phyloP scores from a whole-genome alignment of 2,113 vertebrate species.

The Rhodinocichla rosea region DNA sequence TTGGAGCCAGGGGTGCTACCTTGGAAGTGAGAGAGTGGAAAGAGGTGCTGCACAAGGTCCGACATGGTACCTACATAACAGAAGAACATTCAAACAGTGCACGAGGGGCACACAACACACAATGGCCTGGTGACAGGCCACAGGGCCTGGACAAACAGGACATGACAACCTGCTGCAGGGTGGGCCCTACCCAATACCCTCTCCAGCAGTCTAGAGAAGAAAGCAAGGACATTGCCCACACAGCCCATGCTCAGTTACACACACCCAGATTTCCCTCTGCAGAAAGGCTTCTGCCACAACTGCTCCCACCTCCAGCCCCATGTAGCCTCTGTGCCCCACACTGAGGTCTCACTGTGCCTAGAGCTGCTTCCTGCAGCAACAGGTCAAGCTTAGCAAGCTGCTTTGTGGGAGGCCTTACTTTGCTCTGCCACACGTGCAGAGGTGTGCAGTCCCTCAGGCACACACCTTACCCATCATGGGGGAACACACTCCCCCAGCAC shows the following conservation, averaged over 20 bases:
- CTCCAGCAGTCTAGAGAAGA: background rate
- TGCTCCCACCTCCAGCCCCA: background rate
- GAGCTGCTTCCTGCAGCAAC: background rate
- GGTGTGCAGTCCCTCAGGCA: background rate
- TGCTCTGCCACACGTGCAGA: background rate
- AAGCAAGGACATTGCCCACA: background rate
- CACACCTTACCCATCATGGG: background rate
- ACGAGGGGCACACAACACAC: background rate
- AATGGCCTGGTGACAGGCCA: background rate
- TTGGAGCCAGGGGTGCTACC: constrained; percentile 69
- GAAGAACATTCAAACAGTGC: constrained; percentile 67
- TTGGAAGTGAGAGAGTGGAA: constrained; percentile 84
- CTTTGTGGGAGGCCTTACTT: background rate
- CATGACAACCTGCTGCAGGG: background rate
- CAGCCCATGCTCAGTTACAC: background rate
- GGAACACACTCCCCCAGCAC: background rate
- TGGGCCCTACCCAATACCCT: background rate
- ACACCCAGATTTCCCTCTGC: background rate
- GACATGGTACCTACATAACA: constrained; percentile 81
- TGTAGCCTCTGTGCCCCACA: background rate
- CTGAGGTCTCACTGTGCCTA: background rate
- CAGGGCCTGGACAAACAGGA: background rate
- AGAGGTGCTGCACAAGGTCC: constrained; percentile 84
- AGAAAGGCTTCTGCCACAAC: background rate
- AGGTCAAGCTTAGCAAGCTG: background rate